A percentile compares a stretch with the other conserved stretches of the same genome.
phyloP scores from a whole-genome alignment of 2,888 invertebrate genomes.

The Nipponacmea schrenckii region DNA sequence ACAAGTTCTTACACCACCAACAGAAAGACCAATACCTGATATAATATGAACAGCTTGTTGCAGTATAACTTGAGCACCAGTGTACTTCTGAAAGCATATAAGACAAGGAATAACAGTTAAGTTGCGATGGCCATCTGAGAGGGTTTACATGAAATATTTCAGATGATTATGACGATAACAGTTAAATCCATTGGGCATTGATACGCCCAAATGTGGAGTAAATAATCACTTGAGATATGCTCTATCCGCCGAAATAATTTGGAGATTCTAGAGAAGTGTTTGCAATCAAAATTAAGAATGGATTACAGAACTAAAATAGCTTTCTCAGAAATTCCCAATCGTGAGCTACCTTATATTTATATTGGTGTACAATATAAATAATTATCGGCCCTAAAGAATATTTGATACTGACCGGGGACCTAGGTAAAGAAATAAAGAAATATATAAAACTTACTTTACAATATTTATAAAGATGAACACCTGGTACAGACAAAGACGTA shows the following conservation, averaged over 20 bases:
- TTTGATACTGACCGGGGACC: no score
- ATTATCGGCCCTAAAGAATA: no score
- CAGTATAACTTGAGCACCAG: constrained; percentile 52
- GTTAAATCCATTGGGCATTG: not conserved
- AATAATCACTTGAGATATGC: no score
- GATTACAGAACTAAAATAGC: no score
- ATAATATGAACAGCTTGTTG: constrained; percentile 84
- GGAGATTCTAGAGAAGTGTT: no score
- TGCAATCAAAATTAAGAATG: no score
- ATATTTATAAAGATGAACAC: constrained; percentile 90
- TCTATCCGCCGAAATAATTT: no score
- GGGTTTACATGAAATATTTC: not conserved
- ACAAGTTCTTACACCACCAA: constrained; percentile 80
- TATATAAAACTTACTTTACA: constrained; percentile 68
- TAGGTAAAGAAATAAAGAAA: no score
- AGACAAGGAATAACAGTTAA: not conserved
- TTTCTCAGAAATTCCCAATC: no score
- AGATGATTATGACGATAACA: not conserved
- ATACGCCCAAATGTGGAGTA: no score
- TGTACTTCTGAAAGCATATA: constrained; percentile 44
- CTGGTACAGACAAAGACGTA: constrained; percentile 99
- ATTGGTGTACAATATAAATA: no score
- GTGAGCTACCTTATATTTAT: no score
- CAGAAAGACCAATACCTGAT: constrained; percentile 96
- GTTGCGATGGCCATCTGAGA: not conserved